A percentile compares a stretch with the other conserved stretches of the same genome.
Evolutionary conservation across 1,140 invertebrate species (phyloP).

Genomic region (Steinernema feltiae): DNA sequence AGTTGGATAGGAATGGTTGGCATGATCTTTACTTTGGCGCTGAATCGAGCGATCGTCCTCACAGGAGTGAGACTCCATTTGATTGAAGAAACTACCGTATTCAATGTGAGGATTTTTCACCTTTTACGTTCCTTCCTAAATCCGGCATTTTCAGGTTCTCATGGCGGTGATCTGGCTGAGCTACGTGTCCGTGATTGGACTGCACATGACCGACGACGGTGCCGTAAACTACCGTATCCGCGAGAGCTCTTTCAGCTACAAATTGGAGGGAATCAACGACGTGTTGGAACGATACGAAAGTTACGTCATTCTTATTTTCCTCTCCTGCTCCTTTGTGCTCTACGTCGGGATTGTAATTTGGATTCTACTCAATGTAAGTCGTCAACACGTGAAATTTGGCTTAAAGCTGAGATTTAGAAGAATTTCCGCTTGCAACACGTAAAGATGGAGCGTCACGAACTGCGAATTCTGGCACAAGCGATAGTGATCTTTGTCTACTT

Average conservation of each 20-base stretch:
- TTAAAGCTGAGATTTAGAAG: background rate
- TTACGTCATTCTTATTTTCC: background rate
- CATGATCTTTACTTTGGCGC: background rate
- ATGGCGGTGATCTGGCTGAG: background rate
- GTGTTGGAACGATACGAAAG: background rate
- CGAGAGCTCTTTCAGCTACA: background rate
- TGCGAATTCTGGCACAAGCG: background rate
- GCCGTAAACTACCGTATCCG: background rate
- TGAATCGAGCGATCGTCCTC: background rate
- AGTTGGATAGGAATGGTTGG: conserved; percentile 5
- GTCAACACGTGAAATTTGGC: background rate
- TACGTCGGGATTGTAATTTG: background rate
- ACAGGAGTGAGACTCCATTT: background rate
- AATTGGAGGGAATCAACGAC: background rate
- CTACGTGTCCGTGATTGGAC: background rate
- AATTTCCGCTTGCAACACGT: background rate
- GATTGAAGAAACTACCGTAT: background rate
- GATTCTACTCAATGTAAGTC: background rate
- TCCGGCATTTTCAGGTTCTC: background rate
- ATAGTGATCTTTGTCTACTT: background rate
- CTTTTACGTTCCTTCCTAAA: background rate
- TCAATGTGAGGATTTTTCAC: background rate
- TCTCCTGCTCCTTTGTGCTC: background rate
- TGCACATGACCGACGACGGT: background rate
- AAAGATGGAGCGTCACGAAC: background rate